A percentile compares a stretch with the other conserved stretches of the same genome.
phyloP scores from a whole-genome alignment of 2,797 vertebrate species.

The Falco columbarius region DNA sequence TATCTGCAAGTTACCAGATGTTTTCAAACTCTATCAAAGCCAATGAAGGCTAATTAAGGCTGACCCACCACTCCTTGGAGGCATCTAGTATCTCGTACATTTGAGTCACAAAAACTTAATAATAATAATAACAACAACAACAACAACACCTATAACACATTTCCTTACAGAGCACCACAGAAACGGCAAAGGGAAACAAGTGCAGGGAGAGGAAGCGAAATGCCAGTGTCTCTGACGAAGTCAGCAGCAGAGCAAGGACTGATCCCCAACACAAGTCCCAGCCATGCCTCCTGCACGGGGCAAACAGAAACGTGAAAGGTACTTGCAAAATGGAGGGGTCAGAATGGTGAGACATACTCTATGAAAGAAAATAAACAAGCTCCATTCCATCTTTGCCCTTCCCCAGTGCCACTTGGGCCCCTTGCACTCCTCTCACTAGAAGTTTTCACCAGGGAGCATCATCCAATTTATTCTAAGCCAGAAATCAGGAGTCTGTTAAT shows the following conservation, averaged over 20 bases:
- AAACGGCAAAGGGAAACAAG: neutral
- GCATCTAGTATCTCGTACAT: neutral
- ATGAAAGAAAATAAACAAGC: neutral
- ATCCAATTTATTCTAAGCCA: neutral
- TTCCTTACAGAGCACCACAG: neutral
- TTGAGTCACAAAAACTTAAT: neutral
- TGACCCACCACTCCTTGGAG: neutral
- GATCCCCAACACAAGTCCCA: neutral
- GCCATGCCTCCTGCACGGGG: neutral
- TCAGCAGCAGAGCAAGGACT: neutral
- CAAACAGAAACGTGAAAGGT: neutral
- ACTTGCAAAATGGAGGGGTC: neutral
- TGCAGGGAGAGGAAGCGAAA: neutral
- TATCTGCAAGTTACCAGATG: neutral
- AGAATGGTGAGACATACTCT: neutral
- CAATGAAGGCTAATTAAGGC: neutral
- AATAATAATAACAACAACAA: neutral
- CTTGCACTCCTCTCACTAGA: neutral
- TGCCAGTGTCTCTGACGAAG: neutral
- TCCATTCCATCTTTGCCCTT: neutral
- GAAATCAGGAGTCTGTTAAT: neutral
- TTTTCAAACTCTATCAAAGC: neutral
- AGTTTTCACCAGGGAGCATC: neutral
- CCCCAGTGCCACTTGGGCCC: rapidly evolving
- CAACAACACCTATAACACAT: neutral